Base-by-base conservation (phyloP, 1,140 invertebrate species). In the Drosophila obscura region DNA sequence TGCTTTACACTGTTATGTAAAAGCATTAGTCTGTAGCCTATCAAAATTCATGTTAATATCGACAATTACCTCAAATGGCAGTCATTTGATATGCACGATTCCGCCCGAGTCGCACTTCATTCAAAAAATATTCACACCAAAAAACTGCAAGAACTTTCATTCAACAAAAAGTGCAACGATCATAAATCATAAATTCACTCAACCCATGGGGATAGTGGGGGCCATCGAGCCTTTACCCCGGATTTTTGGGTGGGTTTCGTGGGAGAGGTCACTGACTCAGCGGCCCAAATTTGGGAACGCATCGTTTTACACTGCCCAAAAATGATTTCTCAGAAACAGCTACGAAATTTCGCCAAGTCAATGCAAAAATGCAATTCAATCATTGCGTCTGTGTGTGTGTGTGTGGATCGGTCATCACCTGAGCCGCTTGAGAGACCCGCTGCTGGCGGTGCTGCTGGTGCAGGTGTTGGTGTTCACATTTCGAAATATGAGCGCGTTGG, bases 401-500 rank as follows among this genome's bases (percentile, higher is more conserved):
- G 43, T 60, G 60, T 59, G 39, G 58, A 63, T 5, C 35, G 22
- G 62, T 60, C 78, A 87, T 75, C 83, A 85, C 82, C 82, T 88
- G 82, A 85, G 82, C 74, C 63, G 80, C 62, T 82, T 82, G 59
- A 43, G 35, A 61, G 67, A 75, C 60, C 71, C 49, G 15, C 31
- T 35, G 53, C 69, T 19, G 19, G 19, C 19, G 19, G 19, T 56
- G 39, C 39, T 84, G 82, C 82, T 19, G 39, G 41, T 84, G 82
- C 82, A 85, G 82, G 82, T 85, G 81, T 64, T 75, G 69, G 65
- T 85, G 82, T 85, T 88, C 83, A 85, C 82, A 85, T 85, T 85
- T 85, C 82, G 71, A 85, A 85, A 85, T 85, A 74, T 80, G 82
- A 82, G 60, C 66, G 82, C 82, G 75, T 87, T 85, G 49, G 82